A percentile compares a stretch with the other conserved stretches of the same genome.
These are phyloP conservation scores for Jordanella pulchra DNA, from an alignment of 2,797 vertebrate genomes.

Conservation along the genomic window DNA sequence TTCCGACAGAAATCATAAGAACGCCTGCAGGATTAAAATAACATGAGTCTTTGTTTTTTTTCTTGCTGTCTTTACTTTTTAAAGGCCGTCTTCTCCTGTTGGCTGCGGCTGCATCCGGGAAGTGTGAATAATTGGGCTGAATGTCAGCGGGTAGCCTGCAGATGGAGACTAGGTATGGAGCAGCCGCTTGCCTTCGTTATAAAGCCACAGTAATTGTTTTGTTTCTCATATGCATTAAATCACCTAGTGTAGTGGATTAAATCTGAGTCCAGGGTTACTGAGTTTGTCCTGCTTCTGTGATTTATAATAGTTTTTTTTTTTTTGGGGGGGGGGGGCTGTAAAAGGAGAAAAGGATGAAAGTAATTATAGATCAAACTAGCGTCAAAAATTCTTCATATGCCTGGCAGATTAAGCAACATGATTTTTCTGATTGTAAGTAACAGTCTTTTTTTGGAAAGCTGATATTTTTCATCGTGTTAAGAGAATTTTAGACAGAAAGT, in stretches of 20 bases:
- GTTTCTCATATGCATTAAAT: conserved; percentile 20
- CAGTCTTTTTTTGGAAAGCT: neutral
- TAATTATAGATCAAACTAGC: neutral
- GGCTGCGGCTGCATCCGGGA: conserved; percentile 65
- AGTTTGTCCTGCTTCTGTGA: neutral
- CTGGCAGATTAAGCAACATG: neutral
- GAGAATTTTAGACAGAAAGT: neutral
- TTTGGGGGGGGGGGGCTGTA: too few species aligned
- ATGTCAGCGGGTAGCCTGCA: conserved; percentile 75
- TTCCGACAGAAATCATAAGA: conserved; percentile 47
- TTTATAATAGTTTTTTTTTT: neutral
- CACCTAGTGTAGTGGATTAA: conserved; percentile 10
- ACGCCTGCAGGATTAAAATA: conserved; percentile 52
- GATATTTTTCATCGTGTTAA: neutral
- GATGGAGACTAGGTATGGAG: conserved; percentile 61
- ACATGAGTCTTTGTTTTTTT: conserved; percentile 52
- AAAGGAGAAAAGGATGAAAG: neutral
- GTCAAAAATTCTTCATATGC: neutral
- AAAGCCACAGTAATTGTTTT: conserved; percentile 50
- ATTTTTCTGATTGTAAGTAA: neutral
- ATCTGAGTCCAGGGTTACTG: neutral
- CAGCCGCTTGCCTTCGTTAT: conserved; percentile 62
- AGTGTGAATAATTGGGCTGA: conserved; percentile 77
- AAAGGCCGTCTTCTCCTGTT: conserved; percentile 73
- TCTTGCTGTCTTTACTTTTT: conserved; percentile 62